Evolutionary conservation across 1,140 invertebrate species (phyloP).

Genomic region (Trypoxylus dichotomus): DNA sequence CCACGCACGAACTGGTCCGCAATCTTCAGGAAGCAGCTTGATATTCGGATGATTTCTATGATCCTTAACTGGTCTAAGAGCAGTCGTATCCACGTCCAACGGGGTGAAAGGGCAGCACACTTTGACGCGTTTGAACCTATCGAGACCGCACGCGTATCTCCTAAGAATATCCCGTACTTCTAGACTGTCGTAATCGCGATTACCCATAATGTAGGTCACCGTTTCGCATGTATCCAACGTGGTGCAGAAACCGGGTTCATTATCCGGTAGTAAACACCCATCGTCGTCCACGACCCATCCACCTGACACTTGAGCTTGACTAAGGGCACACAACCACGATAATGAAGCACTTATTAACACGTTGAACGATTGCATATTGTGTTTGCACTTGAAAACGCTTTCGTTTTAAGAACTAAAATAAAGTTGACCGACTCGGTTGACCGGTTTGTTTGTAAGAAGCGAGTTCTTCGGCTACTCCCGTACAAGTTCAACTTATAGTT

Average conservation of each 20-base stretch:
- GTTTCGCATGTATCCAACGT: neutral
- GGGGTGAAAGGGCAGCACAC: neutral
- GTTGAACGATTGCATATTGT: neutral
- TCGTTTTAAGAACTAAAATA: neutral
- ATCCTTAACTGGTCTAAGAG: neutral
- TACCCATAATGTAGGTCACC: neutral
- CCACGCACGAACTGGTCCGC: neutral
- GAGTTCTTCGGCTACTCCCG: neutral
- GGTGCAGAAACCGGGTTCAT: neutral
- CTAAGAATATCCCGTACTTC: neutral
- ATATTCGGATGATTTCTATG: neutral
- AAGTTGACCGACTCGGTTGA: neutral
- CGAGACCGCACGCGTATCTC: neutral
- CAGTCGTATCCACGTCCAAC: neutral
- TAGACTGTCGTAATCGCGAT: neutral
- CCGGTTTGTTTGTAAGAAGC: neutral
- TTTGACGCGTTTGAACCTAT: neutral
- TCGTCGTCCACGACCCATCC: neutral
- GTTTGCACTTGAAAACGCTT: neutral
- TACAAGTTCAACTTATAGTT: neutral
- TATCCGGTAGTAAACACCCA: neutral
- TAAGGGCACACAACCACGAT: neutral
- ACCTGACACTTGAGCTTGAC: neutral
- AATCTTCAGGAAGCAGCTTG: neutral
- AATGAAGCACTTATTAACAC: neutral